phyloP scores from a whole-genome alignment of 2,797 vertebrate genomes.

The Sparidentex hasta region DNA sequence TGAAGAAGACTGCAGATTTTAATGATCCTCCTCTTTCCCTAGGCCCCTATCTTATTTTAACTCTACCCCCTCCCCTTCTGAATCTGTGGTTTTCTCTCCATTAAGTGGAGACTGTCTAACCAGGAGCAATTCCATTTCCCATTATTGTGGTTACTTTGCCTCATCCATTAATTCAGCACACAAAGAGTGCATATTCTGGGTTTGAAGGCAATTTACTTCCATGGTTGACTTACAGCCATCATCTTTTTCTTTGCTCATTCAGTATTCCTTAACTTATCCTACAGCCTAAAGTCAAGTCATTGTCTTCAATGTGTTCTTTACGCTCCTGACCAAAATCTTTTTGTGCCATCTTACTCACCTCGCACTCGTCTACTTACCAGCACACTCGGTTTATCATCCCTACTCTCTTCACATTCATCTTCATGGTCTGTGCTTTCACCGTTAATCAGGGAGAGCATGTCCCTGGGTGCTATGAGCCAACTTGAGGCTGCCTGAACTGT shows the following conservation, averaged over 20 bases:
- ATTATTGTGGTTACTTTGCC: conserved; percentile 43
- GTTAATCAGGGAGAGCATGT: conserved; percentile 53
- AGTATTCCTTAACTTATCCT: background rate
- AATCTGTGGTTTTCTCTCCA: conserved; percentile 13
- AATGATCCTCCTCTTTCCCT: background rate
- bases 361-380: background rate
- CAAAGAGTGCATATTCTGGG: conserved; percentile 15
- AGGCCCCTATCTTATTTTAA: background rate
- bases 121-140: conserved; percentile 16
- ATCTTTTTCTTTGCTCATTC: background rate
- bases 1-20: background rate
- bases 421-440: conserved; percentile 34
- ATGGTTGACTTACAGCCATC: background rate
- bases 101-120: conserved; percentile 27
- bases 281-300: background rate
- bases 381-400: background rate
- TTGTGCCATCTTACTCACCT: background rate
- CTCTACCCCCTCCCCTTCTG: background rate
- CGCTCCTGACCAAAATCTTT: conserved; percentile 15
- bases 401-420: conserved; percentile 11
- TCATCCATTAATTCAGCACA: conserved; percentile 50
- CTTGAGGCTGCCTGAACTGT: conserved; percentile 66
- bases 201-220: conserved; percentile 16
- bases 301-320: background rate
- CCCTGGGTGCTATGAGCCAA: conserved; percentile 61